A percentile compares a stretch with the other conserved stretches of the same genome.
phyloP scores from a whole-genome alignment of 2,797 vertebrate genomes.

The Phataginus tricuspis region DNA sequence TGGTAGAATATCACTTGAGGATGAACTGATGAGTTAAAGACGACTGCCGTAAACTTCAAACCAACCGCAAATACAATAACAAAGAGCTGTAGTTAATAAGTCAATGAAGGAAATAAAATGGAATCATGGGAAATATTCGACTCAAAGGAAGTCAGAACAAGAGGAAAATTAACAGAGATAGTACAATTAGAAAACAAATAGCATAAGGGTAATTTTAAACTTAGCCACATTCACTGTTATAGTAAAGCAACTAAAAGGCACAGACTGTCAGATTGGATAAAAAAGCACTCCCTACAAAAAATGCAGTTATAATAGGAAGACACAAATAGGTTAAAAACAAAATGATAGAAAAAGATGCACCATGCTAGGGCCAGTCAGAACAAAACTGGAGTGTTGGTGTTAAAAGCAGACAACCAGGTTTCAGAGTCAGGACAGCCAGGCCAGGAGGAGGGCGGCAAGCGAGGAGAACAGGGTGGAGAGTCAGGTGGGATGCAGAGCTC shows the following conservation, averaged over 20 bases:
- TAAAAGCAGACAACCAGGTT: neutral
- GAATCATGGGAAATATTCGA: neutral
- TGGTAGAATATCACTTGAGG: fast-evolving
- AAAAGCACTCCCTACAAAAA: neutral
- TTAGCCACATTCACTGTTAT: neutral
- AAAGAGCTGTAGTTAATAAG: neutral
- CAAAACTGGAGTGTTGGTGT: neutral
- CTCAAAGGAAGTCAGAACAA: neutral
- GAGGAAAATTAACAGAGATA: neutral
- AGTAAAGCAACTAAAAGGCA: neutral
- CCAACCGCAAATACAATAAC: neutral
- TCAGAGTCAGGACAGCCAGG: neutral
- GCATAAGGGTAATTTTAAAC: neutral
- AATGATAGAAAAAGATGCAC: neutral
- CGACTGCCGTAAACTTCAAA: neutral
- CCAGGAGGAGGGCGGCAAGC: neutral
- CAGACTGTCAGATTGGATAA: neutral
- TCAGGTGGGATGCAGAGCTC: neutral
- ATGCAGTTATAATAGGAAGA: neutral
- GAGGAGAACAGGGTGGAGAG: neutral
- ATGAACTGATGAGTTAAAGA: neutral
- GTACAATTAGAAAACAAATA: neutral
- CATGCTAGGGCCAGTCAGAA: neutral
- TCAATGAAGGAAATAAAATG: neutral
- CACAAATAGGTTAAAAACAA: neutral